Evolutionary conservation across 2,888 invertebrate species (phyloP), one percentile per base, ranked within the genome.

Genomic region (Pantelozetes paolii): DNA sequence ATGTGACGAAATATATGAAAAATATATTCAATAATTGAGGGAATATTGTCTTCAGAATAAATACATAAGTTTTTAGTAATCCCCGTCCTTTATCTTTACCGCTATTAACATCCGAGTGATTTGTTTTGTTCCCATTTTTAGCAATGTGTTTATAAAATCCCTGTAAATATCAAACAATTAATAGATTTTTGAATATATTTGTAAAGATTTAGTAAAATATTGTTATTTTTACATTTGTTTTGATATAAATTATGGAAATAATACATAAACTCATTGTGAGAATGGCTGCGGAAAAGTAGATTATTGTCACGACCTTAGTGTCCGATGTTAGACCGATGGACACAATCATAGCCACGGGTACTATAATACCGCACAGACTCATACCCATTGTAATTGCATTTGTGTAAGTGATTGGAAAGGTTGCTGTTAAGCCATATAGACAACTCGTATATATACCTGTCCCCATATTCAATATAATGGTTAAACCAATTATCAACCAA

Each of bases 371-470:
- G 82, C 94, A 92, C 69, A 95, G 87, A 82, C 96, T 96, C 77
- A 92, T 88, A 71, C 96, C 96, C 67, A 98, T 85, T 15, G 99
- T 89, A 75, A 98, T 91, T 73, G 95, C 96, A 78, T 96, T 97
- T 0, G 94, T 95, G 81, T 96, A 99, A 80, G 89, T 89, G 76
- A 89, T 86, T 0, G 97, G 98, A 73, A 99, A 85, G 78, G 91
- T 90, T 0, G 96, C 96, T 6, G 93, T 94, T 84, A 97, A 88
- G 15, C 98, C 98, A 83, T 90, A 99, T 32, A 98, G 91, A 0
- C 95, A 94, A 84, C 96, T 98, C 83, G 97, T 96, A 84, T 96
- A 99, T 80, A 99, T 89, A 62, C 97, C 98, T 85, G 92, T 91
- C 71, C 90, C 90, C 95, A 23, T 89, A 81, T 94, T 96, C 77